Conservation (phyloP, 2,797 vertebrate species). For the Stomatorhinus walkeri region DNA sequence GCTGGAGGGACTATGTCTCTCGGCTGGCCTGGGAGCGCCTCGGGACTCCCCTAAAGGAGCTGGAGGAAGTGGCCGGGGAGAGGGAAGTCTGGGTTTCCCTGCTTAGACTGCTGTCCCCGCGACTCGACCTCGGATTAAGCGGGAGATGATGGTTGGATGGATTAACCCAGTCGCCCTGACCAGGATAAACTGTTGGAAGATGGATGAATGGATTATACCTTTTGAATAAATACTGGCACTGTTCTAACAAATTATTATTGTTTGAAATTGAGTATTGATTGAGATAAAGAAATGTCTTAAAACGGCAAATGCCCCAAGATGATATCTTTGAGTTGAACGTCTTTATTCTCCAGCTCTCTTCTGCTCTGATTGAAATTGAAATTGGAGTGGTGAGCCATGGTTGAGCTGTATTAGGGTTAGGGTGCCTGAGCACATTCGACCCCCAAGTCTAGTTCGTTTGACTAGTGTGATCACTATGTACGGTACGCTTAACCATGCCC, state of each 20-base stretch:
- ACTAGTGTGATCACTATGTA: not conserved
- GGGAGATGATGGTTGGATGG: no score
- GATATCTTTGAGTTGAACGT: conserved; percentile 9
- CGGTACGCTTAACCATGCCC: no score
- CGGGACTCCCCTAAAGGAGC: no score
- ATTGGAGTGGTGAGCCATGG: not conserved
- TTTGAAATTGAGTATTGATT: not conserved
- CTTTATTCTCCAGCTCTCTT: not conserved
- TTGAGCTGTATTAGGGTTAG: not conserved
- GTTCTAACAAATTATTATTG: not conserved
- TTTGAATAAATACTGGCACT: not conserved
- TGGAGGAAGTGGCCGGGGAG: no score
- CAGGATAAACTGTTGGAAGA: not conserved
- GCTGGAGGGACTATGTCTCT: no score
- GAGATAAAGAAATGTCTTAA: not conserved
- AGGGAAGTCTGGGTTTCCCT: no score
- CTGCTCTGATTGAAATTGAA: not conserved
- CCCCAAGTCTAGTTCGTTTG: not conserved
- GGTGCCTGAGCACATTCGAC: not conserved
- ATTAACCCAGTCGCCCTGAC: not conserved
- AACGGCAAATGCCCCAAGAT: not conserved
- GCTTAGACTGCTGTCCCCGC: no score
- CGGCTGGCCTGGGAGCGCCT: no score
- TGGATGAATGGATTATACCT: not conserved
- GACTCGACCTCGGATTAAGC: no score